Percentiles rank a stretch among this genome's conserved stretches.
phyloP scores from a whole-genome alignment of 1,140 invertebrate species.

The Drosophila carrolli region DNA sequence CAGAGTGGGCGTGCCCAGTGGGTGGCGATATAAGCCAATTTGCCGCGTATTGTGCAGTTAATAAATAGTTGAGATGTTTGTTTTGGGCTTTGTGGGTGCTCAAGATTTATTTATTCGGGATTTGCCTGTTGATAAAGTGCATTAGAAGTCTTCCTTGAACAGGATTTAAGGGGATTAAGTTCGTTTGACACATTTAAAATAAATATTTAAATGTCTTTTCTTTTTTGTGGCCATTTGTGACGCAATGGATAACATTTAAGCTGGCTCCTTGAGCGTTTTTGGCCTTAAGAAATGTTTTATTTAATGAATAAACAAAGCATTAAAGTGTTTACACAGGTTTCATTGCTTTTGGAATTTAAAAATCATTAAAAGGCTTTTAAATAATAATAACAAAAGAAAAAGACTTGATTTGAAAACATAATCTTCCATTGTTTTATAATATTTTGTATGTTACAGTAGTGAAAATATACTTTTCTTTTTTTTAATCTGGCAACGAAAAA shows the following conservation, averaged over 20 bases:
- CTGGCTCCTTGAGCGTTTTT: background rate
- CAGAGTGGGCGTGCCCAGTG: conserved; percentile 18
- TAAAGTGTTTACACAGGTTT: too few relatives aligned
- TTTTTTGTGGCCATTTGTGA: background rate
- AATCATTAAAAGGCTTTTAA: too few relatives aligned
- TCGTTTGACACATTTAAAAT: conserved; percentile 1
- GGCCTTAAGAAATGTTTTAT: too few relatives aligned
- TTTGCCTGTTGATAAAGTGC: conserved; percentile 42
- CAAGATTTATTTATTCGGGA: conserved; percentile 13
- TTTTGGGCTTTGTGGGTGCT: conserved; percentile 21
- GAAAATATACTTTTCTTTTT: too few relatives aligned
- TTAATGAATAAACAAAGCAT: too few relatives aligned
- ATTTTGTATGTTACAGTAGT: too few relatives aligned
- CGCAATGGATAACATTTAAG: background rate
- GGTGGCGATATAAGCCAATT: conserved; percentile 61
- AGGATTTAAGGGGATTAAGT: background rate
- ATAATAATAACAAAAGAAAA: too few relatives aligned
- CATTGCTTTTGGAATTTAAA: too few relatives aligned
- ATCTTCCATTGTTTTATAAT: too few relatives aligned
- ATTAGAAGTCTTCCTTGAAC: conserved; percentile 9
- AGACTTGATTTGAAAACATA: too few relatives aligned
- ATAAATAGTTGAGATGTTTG: conserved; percentile 64
- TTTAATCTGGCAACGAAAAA: too few relatives aligned
- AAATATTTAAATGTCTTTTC: background rate
- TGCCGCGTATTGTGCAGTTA: conserved; percentile 67